Evolutionary conservation across 2,797 vertebrate species (phyloP), one percentile per base, ranked within the genome.

Genomic region (Ara ararauna): DNA sequence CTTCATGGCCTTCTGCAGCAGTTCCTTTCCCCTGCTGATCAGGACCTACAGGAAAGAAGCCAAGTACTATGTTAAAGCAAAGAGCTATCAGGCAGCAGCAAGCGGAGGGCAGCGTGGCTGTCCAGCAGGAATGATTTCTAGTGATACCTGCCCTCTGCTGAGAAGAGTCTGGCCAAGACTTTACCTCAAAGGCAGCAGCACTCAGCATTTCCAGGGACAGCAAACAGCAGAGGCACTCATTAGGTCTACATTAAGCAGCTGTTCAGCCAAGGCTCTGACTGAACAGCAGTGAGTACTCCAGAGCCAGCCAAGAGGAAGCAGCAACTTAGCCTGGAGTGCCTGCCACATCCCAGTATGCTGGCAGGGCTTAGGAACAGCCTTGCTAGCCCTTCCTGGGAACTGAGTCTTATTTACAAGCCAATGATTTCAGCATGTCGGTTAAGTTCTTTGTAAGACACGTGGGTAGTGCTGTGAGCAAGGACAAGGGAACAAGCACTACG

Each of bases 1-100:
- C 93, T 97, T 97, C 77, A 99, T 98, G 79, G 98, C 99, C 97
- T 98, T 99, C 97, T 98, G 98, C 71, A 99, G 97, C 38, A 99
- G 96, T n/a, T 98, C 98, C 95, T 98, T 99, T 14, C 99, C 99
- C 70, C 98, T 98, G 95, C 99, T 99, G 90, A 98, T 95, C 89
- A 98, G 98, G 9, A 82, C 96, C 98, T 99, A 97, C 3, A 13
- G 68, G 71, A 92, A 67, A 93, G 56, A 34, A 67, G 34, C 64
- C 32, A 29, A 51, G 3, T 16, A 11, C 9, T 5, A 11, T 2
- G 4, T 42, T 24, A 56, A 7, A 54, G 60, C 80, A 38, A 21
- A 60, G 79, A 56, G 60, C 42, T 27, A 2, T 4, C 11, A 20
- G 62, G 80, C 84, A 74, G 76, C 11, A 1, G 62, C 42, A 34